These are phyloP conservation scores for Meloidogyne floridensis DNA, from an alignment of 1,140 invertebrate genomes.

Conservation along the genomic window DNA sequence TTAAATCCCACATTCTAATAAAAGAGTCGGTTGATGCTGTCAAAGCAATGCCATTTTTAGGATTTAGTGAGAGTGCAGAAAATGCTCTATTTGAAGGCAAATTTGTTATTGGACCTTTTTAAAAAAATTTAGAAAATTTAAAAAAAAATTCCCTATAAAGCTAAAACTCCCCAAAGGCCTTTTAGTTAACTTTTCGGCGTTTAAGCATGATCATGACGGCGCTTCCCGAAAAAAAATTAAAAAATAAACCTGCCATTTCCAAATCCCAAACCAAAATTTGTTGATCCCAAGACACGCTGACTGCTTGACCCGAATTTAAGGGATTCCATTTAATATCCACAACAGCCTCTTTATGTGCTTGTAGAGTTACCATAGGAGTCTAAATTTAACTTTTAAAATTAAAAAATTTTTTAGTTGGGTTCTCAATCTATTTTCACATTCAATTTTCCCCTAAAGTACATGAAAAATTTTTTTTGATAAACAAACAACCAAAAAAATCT, in stretches of 20 bases:
- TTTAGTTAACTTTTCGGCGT: too few relatives aligned
- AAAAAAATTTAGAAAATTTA: slow-evolving; percentile 8
- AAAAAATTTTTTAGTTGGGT: too few relatives aligned
- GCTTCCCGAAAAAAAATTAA: background rate
- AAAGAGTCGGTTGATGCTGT: slow-evolving; percentile 86
- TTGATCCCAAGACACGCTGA: slow-evolving; percentile 90
- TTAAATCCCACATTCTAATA: slow-evolving; percentile 85
- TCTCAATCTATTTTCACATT: too few relatives aligned
- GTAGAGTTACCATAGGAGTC: slow-evolving; percentile 82
- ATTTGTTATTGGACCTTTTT: slow-evolving; percentile 33
- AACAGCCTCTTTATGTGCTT: slow-evolving; percentile 87
- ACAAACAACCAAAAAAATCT: background rate
- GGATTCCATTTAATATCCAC: slow-evolving; percentile 82
- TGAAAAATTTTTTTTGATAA: slow-evolving; percentile 11
- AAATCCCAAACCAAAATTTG: slow-evolving; percentile 91
- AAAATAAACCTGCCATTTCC: slow-evolving; percentile 68
- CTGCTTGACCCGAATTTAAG: slow-evolving; percentile 70
- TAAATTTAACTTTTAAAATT: slow-evolving; percentile 62
- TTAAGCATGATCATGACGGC: too few relatives aligned
- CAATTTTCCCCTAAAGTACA: too few relatives aligned
- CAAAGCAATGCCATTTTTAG: slow-evolving; percentile 75
- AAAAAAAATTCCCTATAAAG: background rate
- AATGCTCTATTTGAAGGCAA: slow-evolving; percentile 82
- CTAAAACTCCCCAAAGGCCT: too few relatives aligned
- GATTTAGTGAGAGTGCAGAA: slow-evolving; percentile 82